These are phyloP conservation scores for Bellardia bayeri DNA, from an alignment of 2,888 invertebrate species.

Conservation along the genomic window DNA sequence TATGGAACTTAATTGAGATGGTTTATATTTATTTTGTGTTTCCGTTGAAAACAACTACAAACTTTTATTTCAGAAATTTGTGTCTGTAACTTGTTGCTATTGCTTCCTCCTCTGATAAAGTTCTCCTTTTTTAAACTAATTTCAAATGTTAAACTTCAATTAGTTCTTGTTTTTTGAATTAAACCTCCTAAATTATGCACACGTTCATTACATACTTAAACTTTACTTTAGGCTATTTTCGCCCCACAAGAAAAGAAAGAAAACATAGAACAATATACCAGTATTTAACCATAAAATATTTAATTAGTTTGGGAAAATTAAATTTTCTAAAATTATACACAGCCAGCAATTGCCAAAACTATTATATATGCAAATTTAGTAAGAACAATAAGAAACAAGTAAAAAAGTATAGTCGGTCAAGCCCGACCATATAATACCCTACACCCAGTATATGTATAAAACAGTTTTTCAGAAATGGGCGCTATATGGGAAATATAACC, in stretches of 20 bases:
- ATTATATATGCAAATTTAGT: conserved; percentile 25
- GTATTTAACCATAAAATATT: background rate
- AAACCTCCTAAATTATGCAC: conserved; percentile 14
- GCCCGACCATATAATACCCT: no score
- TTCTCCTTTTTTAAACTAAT: background rate
- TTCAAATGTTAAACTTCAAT: background rate
- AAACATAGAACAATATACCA: background rate
- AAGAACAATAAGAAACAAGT: background rate
- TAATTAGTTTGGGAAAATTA: conserved; percentile 15
- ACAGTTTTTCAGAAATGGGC: no score
- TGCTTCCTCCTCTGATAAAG: no score
- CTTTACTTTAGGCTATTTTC: background rate
- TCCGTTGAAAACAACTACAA: no score
- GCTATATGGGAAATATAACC: no score
- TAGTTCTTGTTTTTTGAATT: background rate
- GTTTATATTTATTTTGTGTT: no score
- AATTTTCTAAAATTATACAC: background rate
- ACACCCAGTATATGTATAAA: no score
- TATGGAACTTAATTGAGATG: no score
- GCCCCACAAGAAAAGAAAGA: background rate
- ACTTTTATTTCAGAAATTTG: no score
- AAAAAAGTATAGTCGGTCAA: no score
- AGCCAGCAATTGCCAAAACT: background rate
- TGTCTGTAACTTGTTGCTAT: no score
- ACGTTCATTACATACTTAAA: background rate